Evolutionary conservation across 2,888 invertebrate species (phyloP).

Genomic region (Oegoconia quadripuncta): DNA sequence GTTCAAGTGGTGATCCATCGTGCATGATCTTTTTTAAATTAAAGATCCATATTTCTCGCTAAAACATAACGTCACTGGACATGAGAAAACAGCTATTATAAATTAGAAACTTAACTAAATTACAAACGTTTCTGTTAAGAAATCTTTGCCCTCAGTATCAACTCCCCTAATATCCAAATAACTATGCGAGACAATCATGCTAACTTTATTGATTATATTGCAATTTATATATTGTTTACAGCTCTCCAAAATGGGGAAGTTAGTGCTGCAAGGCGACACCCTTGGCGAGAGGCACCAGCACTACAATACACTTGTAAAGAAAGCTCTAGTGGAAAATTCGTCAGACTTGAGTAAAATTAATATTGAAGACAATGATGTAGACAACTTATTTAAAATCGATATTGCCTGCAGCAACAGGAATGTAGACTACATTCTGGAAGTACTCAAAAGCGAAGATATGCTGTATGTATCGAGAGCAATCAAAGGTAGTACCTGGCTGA

Average conservation of each 20-base stretch:
- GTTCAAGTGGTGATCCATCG: no score
- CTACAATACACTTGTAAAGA: conserved; percentile 22
- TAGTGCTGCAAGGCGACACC: conserved; percentile 34
- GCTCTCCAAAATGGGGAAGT: conserved; percentile 37
- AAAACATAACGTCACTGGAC: no score
- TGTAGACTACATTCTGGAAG: conserved; percentile 38
- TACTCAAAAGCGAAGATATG: conserved; percentile 44
- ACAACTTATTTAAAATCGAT: conserved; percentile 46
- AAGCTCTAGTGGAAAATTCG: conserved; percentile 18
- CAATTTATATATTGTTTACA: no score
- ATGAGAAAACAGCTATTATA: no score
- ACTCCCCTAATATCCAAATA: no score
- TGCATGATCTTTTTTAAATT: no score
- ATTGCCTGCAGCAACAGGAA: conserved; percentile 35
- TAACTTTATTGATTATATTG: no score
- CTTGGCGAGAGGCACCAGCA: conserved; percentile 34
- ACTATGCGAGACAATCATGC: no score
- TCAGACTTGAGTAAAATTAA: conserved; percentile 6
- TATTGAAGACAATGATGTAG: conserved; percentile 6
- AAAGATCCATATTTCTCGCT: no score
- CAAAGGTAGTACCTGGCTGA: conserved; percentile 49
- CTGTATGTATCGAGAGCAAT: conserved; percentile 54
- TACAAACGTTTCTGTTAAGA: no score
- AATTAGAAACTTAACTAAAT: no score
- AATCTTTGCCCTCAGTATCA: no score